Conservation (phyloP, 2,113 vertebrate species). For the Empidonax alnorum region DNA sequence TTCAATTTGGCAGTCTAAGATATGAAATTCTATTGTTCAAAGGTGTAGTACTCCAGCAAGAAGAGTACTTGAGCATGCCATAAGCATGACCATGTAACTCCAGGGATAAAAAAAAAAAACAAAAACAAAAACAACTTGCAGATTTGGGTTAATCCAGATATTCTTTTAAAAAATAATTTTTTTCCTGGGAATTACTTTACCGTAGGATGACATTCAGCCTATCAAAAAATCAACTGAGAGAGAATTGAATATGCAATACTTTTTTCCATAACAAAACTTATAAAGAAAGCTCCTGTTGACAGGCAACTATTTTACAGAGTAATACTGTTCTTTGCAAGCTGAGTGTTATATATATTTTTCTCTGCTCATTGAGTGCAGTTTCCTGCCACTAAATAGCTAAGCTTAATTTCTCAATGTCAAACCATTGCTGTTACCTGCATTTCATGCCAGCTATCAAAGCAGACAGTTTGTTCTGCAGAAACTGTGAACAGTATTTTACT, state of each 20-base stretch:
- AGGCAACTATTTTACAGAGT: constrained; percentile 7
- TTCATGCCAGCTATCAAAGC: neutral
- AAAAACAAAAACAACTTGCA: neutral
- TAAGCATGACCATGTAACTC: neutral
- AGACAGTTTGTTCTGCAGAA: constrained; percentile 15
- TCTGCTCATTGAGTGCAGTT: neutral
- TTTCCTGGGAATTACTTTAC: constrained; percentile 29
- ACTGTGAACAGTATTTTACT: neutral
- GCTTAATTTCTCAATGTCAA: constrained; percentile 58
- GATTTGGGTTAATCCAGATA: neutral
- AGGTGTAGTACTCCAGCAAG: neutral
- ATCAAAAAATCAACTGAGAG: constrained; percentile 50
- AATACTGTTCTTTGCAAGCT: neutral
- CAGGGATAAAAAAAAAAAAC: neutral
- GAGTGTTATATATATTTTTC: neutral
- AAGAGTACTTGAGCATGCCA: neutral
- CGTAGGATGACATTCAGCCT: neutral
- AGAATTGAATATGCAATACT: constrained; percentile 58
- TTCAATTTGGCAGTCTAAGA: neutral
- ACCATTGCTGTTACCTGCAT: constrained; percentile 7
- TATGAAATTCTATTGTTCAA: neutral
- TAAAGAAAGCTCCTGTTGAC: constrained; percentile 34
- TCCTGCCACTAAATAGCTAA: constrained; percentile 27
- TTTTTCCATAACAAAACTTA: constrained; percentile 42
- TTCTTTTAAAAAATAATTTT: constrained; percentile 29